Percentiles rank a stretch among this genome's conserved stretches.
phyloP scores from a whole-genome alignment of 2,888 invertebrate genomes.

The Oxytorus armatus region DNA sequence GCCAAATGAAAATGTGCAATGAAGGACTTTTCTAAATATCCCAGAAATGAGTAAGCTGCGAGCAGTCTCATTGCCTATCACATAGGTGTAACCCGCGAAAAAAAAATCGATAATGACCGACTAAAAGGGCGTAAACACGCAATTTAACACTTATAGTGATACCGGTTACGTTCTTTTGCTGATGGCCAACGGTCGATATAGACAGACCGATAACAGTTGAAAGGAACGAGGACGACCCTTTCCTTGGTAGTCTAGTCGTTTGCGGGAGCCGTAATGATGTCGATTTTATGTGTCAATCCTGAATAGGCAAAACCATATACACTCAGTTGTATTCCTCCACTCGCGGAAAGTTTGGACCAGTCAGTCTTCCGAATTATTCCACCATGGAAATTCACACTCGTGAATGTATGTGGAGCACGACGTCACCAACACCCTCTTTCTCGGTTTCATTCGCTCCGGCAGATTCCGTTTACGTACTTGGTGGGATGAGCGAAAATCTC shows the following conservation, averaged over 20 bases:
- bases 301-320: neutral
- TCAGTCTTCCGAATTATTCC: constrained; percentile 56
- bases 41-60: constrained; percentile 5
- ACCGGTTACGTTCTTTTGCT: neutral
- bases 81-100: constrained; percentile 3
- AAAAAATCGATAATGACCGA: neutral
- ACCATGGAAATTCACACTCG: constrained; percentile 45
- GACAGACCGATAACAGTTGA: neutral
- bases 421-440: neutral
- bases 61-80: neutral
- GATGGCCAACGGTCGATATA: neutral
- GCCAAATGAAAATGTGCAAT: neutral
- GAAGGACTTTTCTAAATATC: neutral
- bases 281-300: constrained; percentile 20
- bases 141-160: neutral
- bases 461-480: constrained; percentile 21
- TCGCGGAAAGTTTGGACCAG: constrained; percentile 26
- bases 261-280: constrained; percentile 4
- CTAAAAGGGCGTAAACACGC: neutral
- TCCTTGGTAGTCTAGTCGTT: constrained; percentile 19
- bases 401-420: constrained; percentile 6
- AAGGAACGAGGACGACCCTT: constrained; percentile 43
- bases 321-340: constrained; percentile 1
- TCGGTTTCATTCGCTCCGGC: neutral
- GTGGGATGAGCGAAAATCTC: neutral